Conservation (phyloP, 2,113 vertebrate genomes). For the Peucedramus taeniatus region DNA sequence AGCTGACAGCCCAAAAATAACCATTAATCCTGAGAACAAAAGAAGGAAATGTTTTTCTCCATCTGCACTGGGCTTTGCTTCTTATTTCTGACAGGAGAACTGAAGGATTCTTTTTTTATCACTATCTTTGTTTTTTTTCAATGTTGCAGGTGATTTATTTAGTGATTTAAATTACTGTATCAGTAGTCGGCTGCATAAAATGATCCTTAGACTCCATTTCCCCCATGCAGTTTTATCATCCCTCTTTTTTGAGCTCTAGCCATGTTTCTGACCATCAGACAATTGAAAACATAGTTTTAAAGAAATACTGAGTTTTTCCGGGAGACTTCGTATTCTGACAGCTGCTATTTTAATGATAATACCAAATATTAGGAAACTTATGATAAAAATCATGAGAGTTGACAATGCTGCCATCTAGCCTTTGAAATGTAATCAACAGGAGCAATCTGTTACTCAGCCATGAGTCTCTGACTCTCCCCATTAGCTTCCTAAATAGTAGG, state of each 20-base stretch:
- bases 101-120: background rate
- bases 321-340: background rate
- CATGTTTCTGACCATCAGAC: background rate
- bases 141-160: background rate
- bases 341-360: background rate
- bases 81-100: background rate
- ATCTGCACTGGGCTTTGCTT: background rate
- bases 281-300: background rate
- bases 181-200: background rate
- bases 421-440: background rate
- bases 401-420: conserved; percentile 62
- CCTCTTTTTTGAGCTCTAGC: background rate
- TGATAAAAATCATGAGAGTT: conserved; percentile 14
- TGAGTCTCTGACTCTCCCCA: background rate
- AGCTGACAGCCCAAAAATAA: background rate
- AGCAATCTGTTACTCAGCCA: background rate
- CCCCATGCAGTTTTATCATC: background rate
- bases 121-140: background rate
- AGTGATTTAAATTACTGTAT: background rate
- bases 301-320: background rate
- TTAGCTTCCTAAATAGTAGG: background rate
- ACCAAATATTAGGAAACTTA: background rate
- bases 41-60: background rate
- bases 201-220: background rate
- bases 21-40: background rate